Evolutionary conservation across 2,797 vertebrate genomes (phyloP).

Genomic region (Myotis vivesi): DNA sequence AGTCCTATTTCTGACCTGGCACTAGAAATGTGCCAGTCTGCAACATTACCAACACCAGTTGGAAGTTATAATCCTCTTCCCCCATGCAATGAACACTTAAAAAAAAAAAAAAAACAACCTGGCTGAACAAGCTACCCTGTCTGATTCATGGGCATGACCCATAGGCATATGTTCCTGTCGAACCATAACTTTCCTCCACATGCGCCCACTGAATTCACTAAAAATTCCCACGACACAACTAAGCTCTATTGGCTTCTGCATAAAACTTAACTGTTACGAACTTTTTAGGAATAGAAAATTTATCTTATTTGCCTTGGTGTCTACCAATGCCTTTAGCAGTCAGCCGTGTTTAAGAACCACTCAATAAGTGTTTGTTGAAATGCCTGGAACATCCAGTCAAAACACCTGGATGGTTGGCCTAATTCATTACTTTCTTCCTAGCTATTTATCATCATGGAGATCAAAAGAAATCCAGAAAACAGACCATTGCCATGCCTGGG

Average conservation of each 20-base stretch:
- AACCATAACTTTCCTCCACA: neutral
- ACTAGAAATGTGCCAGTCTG: neutral
- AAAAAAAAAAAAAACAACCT: too few relatives aligned
- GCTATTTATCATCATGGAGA: constrained; percentile 60
- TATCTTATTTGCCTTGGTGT: neutral
- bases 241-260: neutral
- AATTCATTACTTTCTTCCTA: constrained; percentile 7
- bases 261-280: neutral
- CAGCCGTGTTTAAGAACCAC: neutral
- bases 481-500: constrained; percentile 22
- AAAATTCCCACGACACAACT: neutral
- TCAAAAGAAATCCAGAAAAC: constrained; percentile 59
- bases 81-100: neutral
- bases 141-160: neutral
- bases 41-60: neutral
- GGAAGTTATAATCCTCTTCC: neutral
- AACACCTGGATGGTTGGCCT: constrained; percentile 60
- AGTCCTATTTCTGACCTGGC: neutral
- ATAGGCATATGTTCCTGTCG: neutral
- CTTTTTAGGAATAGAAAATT: neutral
- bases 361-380: constrained; percentile 35
- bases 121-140: neutral
- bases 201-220: neutral
- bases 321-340: neutral
- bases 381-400: neutral